Percentiles rank a stretch among this genome's conserved stretches.
phyloP scores from a whole-genome alignment of 2,888 invertebrate genomes.

The Ceratothoa steindachneri region DNA sequence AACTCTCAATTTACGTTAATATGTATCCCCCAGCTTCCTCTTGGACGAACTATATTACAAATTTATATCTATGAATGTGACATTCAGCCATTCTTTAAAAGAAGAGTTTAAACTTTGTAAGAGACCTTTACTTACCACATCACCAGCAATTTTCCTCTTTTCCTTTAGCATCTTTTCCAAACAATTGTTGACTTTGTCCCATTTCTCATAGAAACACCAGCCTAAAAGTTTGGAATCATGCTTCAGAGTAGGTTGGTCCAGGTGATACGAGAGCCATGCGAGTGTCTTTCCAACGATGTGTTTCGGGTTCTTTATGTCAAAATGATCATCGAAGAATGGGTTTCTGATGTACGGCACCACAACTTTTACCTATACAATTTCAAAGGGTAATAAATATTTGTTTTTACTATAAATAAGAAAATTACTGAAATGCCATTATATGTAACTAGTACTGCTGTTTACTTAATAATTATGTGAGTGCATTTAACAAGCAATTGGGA shows the following conservation, averaged over 20 bases:
- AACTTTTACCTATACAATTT: slow-evolving; percentile 56
- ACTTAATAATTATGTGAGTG: no score
- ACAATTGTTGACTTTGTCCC: slow-evolving; percentile 54
- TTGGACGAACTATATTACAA: no score
- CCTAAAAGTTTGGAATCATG: slow-evolving; percentile 62
- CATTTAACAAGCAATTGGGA: no score
- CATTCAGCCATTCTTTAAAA: no score
- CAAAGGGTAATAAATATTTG: not conserved
- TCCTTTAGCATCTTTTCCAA: slow-evolving; percentile 40
- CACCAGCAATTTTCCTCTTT: slow-evolving; percentile 60
- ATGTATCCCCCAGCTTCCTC: no score
- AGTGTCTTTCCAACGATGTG: slow-evolving; percentile 79
- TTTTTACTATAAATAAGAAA: not conserved
- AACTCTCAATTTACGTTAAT: no score
- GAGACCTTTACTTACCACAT: slow-evolving; percentile 59
- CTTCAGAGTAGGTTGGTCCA: slow-evolving; percentile 47
- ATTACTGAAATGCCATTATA: no score
- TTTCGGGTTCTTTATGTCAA: slow-evolving; percentile 70
- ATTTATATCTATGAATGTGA: no score
- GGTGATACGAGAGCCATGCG: slow-evolving; percentile 56
- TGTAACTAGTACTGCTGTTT: no score
- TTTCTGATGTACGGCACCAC: slow-evolving; percentile 75
- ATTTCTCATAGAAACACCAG: slow-evolving; percentile 64
- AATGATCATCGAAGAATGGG: slow-evolving; percentile 82
- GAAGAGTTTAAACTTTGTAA: no score